A percentile compares a stretch with the other conserved stretches of the same genome.
Evolutionary conservation across 2,888 invertebrate species (phyloP).

Genomic region (Noctua janthina): DNA sequence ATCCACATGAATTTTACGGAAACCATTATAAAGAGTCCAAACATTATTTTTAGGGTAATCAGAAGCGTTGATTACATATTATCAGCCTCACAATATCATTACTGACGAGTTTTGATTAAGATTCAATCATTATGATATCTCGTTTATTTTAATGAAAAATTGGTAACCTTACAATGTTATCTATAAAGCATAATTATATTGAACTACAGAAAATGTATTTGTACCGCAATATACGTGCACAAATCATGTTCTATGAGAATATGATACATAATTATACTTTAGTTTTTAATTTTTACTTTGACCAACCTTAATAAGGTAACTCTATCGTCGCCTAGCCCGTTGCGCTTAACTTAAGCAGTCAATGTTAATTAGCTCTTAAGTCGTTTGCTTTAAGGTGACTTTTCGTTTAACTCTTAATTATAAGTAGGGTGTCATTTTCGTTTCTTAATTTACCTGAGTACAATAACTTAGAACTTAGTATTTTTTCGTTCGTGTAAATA

Average conservation of each 20-base stretch:
- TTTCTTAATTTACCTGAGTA: conserved; percentile 82
- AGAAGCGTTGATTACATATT: conserved; percentile 16
- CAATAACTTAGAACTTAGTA: conserved; percentile 80
- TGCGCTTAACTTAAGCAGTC: conserved; percentile 64
- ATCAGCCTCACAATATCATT: conserved; percentile 2
- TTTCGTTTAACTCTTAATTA: conserved; percentile 71
- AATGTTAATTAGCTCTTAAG: conserved; percentile 67
- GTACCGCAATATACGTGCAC: conserved; percentile 29
- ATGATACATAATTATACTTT: conserved; percentile 28
- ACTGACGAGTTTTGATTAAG: conserved; percentile 5
- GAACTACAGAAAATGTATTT: conserved; percentile 21
- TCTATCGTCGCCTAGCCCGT: conserved; percentile 24
- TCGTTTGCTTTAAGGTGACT: conserved; percentile 70
- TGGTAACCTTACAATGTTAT: conserved; percentile 4
- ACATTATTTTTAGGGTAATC: conserved; percentile 11
- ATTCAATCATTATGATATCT: background rate
- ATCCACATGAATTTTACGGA: background rate
- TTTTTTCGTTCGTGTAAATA: conserved; percentile 82
- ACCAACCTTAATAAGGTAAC: conserved; percentile 40
- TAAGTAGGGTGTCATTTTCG: conserved; percentile 75
- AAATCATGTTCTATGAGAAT: conserved; percentile 42
- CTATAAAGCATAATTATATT: background rate
- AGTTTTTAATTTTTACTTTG: conserved; percentile 28
- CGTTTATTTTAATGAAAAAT: background rate
- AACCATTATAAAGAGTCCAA: conserved; percentile 10